phyloP scores from a whole-genome alignment of 2,888 invertebrate species.

The Drosophila fulvimacula region DNA sequence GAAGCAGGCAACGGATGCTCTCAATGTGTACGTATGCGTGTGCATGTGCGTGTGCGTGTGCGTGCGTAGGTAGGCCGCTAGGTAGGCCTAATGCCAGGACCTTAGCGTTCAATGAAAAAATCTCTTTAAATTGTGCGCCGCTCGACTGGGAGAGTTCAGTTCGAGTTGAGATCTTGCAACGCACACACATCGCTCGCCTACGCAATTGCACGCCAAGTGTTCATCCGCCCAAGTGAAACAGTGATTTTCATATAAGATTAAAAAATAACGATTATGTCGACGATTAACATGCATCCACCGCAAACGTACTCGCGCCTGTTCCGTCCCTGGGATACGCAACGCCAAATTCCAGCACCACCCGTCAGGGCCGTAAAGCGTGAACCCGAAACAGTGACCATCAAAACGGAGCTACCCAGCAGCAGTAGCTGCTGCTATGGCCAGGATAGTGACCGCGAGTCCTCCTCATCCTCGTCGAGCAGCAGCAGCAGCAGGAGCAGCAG shows the following conservation, averaged over 20 bases:
- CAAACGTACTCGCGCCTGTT: conserved; percentile 87
- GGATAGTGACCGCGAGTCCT: conserved; percentile 73
- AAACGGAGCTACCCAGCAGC: conserved; percentile 50
- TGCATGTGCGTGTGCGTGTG: conserved; percentile 14
- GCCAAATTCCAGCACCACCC: conserved; percentile 48
- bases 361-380: conserved; percentile 56
- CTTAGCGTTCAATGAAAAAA: conserved; percentile 53
- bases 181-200: conserved; percentile 61
- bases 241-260: conserved; percentile 18
- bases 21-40: conserved; percentile 24
- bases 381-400: conserved; percentile 50
- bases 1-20: conserved; percentile 54
- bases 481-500: conserved; percentile 25
- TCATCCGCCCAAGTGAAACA: conserved; percentile 42
- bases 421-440: conserved; percentile 49
- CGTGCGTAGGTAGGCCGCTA: conserved; percentile 53
- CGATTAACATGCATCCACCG: conserved; percentile 82
- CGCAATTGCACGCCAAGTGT: conserved; percentile 44
- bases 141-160: conserved; percentile 74
- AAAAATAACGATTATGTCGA: conserved; percentile 70
- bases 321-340: conserved; percentile 87
- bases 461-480: conserved; percentile 56
- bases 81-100: conserved; percentile 65
- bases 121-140: conserved; percentile 79
- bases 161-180: conserved; percentile 80